Evolutionary conservation across 2,888 invertebrate species (phyloP).

Genomic region (Noctua comes): DNA sequence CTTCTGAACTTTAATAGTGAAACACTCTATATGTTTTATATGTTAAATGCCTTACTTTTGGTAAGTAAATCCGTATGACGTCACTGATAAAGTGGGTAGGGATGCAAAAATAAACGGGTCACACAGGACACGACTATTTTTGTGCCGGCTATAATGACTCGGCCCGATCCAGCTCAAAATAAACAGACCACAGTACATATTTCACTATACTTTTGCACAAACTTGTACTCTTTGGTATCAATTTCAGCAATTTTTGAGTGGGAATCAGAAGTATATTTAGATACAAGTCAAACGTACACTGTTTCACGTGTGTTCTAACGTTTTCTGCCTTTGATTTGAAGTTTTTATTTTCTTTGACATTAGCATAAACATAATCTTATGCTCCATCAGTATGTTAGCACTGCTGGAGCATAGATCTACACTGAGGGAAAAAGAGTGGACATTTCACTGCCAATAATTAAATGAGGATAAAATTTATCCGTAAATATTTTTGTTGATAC

Average conservation of each 20-base stretch:
- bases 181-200: conserved; percentile 22
- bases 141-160: conserved; percentile 8
- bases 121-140: conserved; percentile 29
- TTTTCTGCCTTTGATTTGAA: background rate
- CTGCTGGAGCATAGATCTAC: background rate
- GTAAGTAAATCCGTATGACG: conserved; percentile 6
- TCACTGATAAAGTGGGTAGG: conserved; percentile 17
- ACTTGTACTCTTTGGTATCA: background rate
- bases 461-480: background rate
- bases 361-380: background rate
- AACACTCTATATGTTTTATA: background rate
- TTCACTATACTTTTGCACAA: background rate
- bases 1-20: background rate
- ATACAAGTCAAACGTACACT: background rate
- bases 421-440: background rate
- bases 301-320: background rate
- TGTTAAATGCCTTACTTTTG: background rate
- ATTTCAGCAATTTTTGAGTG: background rate
- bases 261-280: background rate
- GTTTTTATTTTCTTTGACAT: background rate
- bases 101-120: conserved; percentile 43
- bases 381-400: background rate
- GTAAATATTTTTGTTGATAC: background rate
- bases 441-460: background rate
- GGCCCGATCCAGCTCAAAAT: conserved; percentile 20